Percentiles rank a stretch among this genome's conserved stretches.
Conservation (phyloP, 2,797 vertebrate genomes). For the Ciconia nigra region DNA sequence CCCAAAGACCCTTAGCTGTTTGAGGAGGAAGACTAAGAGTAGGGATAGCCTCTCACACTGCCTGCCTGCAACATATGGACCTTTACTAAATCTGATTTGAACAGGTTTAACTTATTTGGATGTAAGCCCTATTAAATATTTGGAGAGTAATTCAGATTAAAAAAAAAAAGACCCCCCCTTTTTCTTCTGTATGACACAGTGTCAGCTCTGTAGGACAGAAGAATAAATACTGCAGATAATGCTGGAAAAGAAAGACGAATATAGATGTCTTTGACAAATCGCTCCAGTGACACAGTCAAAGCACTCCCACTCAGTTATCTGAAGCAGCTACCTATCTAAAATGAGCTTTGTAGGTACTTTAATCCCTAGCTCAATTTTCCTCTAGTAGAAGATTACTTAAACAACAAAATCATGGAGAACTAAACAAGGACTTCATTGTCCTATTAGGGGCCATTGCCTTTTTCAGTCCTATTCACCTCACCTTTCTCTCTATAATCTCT, state of each 20-base stretch:
- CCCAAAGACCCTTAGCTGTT: not conserved
- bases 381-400: not conserved
- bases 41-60: not conserved
- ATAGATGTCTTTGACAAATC: not conserved
- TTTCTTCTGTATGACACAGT: not conserved
- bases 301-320: not conserved
- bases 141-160: not conserved
- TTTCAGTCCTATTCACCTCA: not conserved
- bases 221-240: not conserved
- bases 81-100: conserved; percentile 23
- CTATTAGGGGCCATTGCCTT: not conserved
- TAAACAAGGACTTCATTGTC: not conserved
- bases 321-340: not conserved
- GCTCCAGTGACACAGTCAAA: not conserved
- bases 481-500: not conserved
- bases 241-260: not conserved
- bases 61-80: not conserved
- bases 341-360: not conserved
- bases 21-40: not conserved
- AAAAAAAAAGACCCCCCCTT: not conserved
- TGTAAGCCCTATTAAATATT: not conserved
- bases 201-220: not conserved
- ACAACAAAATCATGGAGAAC: not conserved
- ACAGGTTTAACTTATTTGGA: not conserved
- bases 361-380: not conserved